Conservation (phyloP, 2,113 vertebrate genomes). For the Phrynosoma blainvillii region DNA sequence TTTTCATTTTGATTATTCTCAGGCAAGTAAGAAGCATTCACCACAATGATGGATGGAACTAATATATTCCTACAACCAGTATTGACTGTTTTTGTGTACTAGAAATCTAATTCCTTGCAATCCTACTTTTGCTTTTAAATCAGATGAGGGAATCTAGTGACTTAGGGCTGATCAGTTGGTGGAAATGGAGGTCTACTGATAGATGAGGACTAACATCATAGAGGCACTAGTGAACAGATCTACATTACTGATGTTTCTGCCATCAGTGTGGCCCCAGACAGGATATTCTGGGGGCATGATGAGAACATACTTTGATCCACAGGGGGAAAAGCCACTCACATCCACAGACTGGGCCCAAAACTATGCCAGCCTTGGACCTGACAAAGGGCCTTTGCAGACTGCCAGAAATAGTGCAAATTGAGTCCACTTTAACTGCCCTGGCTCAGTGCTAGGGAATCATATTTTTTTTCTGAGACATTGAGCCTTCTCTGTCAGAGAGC, state of each 20-base stretch:
- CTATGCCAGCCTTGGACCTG: neutral
- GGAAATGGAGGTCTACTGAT: neutral
- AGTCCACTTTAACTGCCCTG: too few species aligned
- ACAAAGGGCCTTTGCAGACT: too few species aligned
- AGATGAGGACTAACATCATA: neutral
- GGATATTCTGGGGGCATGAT: neutral
- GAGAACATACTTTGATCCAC: neutral
- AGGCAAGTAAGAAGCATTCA: neutral
- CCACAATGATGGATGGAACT: neutral
- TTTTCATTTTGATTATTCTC: neutral
- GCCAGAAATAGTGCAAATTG: too few species aligned
- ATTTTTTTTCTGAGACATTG: too few species aligned
- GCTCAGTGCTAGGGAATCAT: too few species aligned
- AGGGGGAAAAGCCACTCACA: neutral
- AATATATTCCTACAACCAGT: too few species aligned
- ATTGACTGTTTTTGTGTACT: neutral
- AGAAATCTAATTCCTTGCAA: too few species aligned
- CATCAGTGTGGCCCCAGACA: neutral
- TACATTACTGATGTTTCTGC: too few species aligned
- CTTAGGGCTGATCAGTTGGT: neutral
- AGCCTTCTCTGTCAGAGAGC: too few species aligned
- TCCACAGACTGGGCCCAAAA: neutral
- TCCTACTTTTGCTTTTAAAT: neutral
- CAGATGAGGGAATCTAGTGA: neutral
- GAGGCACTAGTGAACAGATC: neutral